Conservation (phyloP, 2,113 vertebrate species). For the Formicarius rufipectus region DNA sequence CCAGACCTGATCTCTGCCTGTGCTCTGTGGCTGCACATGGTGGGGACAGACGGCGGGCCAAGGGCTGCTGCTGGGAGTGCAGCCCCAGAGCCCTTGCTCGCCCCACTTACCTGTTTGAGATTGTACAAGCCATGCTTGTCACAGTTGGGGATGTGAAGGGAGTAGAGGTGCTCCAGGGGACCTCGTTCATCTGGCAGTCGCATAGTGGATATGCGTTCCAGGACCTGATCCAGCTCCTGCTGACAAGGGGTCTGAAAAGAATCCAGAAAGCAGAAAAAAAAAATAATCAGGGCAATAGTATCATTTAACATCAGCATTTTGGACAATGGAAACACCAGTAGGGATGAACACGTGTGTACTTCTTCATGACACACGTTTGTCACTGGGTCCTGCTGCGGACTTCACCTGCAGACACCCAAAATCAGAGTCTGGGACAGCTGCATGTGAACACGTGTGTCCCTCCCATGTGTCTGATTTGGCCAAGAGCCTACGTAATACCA, state of each 20-base stretch:
- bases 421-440: neutral
- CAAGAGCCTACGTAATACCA: neutral
- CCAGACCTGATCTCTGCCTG: neutral
- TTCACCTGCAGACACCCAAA: neutral
- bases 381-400: neutral
- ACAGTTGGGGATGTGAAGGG: constrained; percentile 95
- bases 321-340: neutral
- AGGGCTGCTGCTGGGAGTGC: neutral
- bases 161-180: constrained; percentile 90
- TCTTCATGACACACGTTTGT: neutral
- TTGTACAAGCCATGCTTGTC: constrained; percentile 92
- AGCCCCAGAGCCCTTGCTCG: neutral
- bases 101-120: constrained; percentile 87
- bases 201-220: constrained; percentile 92
- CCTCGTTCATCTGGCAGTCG: constrained; percentile 88
- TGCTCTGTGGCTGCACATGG: neutral
- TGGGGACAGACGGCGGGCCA: neutral
- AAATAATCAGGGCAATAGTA: neutral
- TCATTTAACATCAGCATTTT: neutral
- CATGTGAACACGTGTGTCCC: neutral
- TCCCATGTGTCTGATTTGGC: rapidly evolving
- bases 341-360: neutral
- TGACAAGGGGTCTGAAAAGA: constrained; percentile 86
- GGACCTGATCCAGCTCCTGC: constrained; percentile 88
- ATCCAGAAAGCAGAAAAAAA: neutral